phyloP scores from a whole-genome alignment of 2,113 vertebrate genomes.

The Pogona vitticeps region DNA sequence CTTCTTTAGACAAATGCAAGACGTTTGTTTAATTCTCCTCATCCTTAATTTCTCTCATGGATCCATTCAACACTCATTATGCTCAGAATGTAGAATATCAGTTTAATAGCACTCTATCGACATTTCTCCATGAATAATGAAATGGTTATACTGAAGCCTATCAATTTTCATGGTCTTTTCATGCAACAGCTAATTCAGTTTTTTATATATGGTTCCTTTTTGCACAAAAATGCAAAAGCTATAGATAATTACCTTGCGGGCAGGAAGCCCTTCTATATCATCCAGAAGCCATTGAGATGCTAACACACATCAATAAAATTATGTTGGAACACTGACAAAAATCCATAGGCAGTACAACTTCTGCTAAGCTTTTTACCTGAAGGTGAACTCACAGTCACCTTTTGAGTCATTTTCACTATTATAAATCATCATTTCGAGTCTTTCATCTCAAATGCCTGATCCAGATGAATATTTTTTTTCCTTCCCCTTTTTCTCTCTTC shows the following conservation, averaged over 20 bases:
- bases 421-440: conserved; percentile 37
- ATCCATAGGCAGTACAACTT: conserved; percentile 55
- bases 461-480: conserved; percentile 28
- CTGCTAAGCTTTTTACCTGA: conserved; percentile 56
- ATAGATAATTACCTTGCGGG: conserved; percentile 23
- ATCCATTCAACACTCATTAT: background rate
- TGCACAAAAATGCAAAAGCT: background rate
- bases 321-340: conserved; percentile 47
- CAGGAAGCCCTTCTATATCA: conserved; percentile 57
- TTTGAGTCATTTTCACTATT: conserved; percentile 30
- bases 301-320: conserved; percentile 23
- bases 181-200: background rate
- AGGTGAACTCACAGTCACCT: background rate
- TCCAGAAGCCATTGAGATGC: conserved; percentile 28
- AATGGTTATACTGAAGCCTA: conserved; percentile 35
- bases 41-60: background rate
- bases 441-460: conserved; percentile 39
- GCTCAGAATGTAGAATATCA: conserved; percentile 3
- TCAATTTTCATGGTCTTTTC: conserved; percentile 17
- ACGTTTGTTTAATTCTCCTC: background rate
- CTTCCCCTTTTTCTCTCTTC: background rate
- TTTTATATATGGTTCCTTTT: background rate
- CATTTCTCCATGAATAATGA: background rate
- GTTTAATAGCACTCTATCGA: conserved; percentile 2
- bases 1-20: background rate